These are phyloP conservation scores for Sturnira hondurensis DNA, from an alignment of 2,113 vertebrate genomes.

Conservation along the genomic window DNA sequence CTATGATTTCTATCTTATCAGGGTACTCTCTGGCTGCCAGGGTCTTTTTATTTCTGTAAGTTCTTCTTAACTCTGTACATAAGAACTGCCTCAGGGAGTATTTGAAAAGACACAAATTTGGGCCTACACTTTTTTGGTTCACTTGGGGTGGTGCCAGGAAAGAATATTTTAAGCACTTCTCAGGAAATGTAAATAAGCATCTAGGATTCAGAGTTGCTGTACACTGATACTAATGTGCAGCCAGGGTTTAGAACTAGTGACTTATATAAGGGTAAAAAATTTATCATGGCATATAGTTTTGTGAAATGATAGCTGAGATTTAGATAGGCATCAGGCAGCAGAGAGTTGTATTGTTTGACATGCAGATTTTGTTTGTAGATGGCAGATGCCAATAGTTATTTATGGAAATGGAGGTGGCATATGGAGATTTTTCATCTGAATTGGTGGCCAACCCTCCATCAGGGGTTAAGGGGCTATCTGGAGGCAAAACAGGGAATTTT, in stretches of 20 bases:
- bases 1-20: not conserved
- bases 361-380: constrained; percentile 32
- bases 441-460: constrained; percentile 21
- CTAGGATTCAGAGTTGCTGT: not conserved
- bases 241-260: not conserved
- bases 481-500: not conserved
- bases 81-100: not conserved
- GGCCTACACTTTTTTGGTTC: not conserved
- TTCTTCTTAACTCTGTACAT: not conserved
- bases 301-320: not conserved
- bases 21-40: not conserved
- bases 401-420: constrained; percentile 21
- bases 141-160: not conserved
- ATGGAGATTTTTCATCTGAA: constrained; percentile 60
- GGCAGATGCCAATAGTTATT: constrained; percentile 50
- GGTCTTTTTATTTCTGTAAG: not conserved
- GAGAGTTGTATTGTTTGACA: not conserved
- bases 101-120: not conserved
- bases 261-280: not conserved
- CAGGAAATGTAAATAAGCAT: not conserved
- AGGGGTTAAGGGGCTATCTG: constrained; percentile 21
- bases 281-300: not conserved
- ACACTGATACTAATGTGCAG: not conserved
- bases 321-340: not conserved
- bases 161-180: not conserved